These are phyloP conservation scores for Euzetes globulus DNA, from an alignment of 2,888 invertebrate genomes.

Conservation along the genomic window DNA sequence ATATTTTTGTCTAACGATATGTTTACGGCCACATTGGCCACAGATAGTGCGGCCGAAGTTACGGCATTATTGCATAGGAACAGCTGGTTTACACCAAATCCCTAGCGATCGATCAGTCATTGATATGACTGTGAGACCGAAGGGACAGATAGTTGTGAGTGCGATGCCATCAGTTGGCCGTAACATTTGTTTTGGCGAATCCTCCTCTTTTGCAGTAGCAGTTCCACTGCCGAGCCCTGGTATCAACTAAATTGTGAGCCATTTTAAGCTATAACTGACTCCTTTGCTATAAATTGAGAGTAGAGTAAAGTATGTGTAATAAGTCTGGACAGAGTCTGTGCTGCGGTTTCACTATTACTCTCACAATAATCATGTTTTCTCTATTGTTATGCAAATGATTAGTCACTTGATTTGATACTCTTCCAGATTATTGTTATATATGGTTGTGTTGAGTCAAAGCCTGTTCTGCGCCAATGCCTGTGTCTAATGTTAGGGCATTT, in stretches of 20 bases:
- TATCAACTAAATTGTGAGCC: not conserved
- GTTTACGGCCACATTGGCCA: not conserved
- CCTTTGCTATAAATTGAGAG: constrained; percentile 2
- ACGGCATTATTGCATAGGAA: constrained; percentile 7
- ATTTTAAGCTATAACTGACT: not conserved
- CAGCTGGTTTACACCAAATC: constrained; percentile 6
- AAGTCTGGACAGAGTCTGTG: not conserved
- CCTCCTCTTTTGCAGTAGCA: not conserved
- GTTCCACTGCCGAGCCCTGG: not conserved
- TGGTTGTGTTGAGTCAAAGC: not conserved
- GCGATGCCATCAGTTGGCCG: not conserved
- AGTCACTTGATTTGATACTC: constrained; percentile 20
- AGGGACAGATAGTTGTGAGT: not conserved
- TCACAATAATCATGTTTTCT: constrained; percentile 19
- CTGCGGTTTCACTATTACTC: constrained; percentile 6
- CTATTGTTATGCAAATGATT: constrained; percentile 22
- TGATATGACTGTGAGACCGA: not conserved
- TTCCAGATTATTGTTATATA: constrained; percentile 8
- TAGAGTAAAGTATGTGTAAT: not conserved
- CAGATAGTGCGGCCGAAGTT: not conserved
- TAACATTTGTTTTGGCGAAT: constrained; percentile 14
- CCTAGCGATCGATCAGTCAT: constrained; percentile 10
- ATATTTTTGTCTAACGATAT: not conserved
- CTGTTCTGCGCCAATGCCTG: not conserved
- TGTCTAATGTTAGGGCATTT: not conserved